Percentiles rank a stretch among this genome's conserved stretches.
These are phyloP conservation scores for Parauchenoglanis ngamensis DNA, from an alignment of 2,797 vertebrate species.

Conservation along the genomic window DNA sequence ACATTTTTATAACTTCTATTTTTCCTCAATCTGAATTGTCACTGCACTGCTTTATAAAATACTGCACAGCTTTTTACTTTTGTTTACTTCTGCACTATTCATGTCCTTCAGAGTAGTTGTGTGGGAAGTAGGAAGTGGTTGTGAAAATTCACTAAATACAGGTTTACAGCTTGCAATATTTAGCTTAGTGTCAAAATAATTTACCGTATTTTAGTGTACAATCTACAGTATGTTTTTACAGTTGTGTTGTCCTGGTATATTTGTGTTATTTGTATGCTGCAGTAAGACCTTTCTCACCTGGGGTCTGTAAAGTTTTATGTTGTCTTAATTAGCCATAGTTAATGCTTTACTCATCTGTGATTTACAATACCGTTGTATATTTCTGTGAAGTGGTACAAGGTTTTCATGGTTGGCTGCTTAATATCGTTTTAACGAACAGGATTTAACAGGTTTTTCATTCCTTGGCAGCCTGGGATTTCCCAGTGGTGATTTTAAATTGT, in stretches of 20 bases:
- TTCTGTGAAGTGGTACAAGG: not conserved
- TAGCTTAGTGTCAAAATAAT: not conserved
- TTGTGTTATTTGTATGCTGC: not conserved
- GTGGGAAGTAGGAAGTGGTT: not conserved
- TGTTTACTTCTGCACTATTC: not conserved
- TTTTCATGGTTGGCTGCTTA: not conserved
- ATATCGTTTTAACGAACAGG: not conserved
- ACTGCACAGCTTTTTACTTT: not conserved
- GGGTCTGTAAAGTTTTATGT: not conserved
- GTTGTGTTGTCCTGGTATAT: not conserved
- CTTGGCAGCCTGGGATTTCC: not conserved
- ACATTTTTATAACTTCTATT: not conserved
- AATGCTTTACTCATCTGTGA: not conserved
- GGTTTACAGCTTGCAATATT: not conserved
- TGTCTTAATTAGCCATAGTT: not conserved
- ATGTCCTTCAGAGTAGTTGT: not conserved
- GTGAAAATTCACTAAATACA: not conserved
- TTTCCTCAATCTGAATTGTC: not conserved
- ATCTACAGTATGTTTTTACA: not conserved
- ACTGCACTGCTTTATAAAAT: not conserved
- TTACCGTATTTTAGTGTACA: not conserved
- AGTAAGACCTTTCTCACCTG: not conserved
- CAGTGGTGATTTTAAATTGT: not conserved
- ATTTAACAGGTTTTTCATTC: not conserved
- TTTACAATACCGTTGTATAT: not conserved